Conservation (phyloP, 2,888 invertebrate species). For the Neria commutata region DNA sequence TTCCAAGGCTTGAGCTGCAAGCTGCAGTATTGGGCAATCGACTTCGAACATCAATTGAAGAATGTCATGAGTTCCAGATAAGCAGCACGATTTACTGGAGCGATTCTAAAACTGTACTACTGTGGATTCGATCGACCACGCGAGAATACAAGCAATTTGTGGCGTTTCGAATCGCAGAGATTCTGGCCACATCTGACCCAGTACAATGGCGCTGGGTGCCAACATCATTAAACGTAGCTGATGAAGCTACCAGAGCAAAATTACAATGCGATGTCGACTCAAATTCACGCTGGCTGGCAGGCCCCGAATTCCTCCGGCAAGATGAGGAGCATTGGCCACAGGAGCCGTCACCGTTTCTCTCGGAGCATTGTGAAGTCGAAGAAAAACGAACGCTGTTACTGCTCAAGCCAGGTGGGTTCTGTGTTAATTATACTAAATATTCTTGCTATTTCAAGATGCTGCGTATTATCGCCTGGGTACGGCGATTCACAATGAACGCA, state of each 20-base stretch:
- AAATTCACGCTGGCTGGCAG: conserved; percentile 3
- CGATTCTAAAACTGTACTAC: conserved; percentile 18
- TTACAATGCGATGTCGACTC: neutral
- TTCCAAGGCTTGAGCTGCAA: conserved; percentile 13
- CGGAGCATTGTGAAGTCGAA: neutral
- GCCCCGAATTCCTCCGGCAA: conserved; percentile 5
- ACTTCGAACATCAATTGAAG: no score
- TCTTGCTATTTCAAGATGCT: conserved; percentile 8
- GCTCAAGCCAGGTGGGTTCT: neutral
- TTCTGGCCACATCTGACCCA: conserved; percentile 12
- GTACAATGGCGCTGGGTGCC: conserved; percentile 24
- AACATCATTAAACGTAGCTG: conserved; percentile 10
- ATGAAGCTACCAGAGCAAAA: conserved; percentile 18
- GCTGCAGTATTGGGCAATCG: conserved; percentile 13
- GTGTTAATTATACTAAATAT: neutral
- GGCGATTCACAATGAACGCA: neutral
- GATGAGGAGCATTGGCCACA: neutral
- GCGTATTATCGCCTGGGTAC: conserved; percentile 4
- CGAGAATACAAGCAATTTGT: conserved; percentile 7
- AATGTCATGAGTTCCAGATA: no score
- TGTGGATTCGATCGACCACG: conserved; percentile 32
- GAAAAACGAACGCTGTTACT: neutral
- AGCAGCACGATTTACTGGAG: conserved; percentile 7
- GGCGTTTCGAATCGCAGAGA: conserved; percentile 12
- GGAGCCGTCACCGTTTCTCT: neutral